Evolutionary conservation across 1,140 invertebrate genomes (phyloP), one percentile per base, ranked within the genome.

Genomic region (Eumaeus atala): DNA sequence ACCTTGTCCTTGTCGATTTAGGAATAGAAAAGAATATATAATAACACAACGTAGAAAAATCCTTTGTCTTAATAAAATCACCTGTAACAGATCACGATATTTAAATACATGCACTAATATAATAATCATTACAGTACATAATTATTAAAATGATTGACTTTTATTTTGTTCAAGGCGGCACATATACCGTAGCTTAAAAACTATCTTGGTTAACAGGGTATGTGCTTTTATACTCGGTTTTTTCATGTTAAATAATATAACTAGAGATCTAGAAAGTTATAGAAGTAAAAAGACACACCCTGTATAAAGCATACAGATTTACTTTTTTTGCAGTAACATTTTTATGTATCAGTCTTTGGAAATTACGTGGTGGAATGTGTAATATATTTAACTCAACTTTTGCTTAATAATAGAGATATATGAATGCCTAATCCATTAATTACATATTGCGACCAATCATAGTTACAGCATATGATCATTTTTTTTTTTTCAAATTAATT

Each of bases 321-420:
- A 34, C 28, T 16, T 48, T 49, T n/a, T 40, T 40, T 40, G 37
- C 36, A 52, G 42, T 51, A 51, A 58, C 61, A 70, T 58, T 64
- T 64, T 69, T 64, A 40, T 64, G 59, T 61, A 66, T 76, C 76
- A 79, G 76, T 79, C 76, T 79, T 79, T 77, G 74, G 74, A 76
- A 69, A 54, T 64, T 70, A 61, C 67, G 70, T 77, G 69, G 67
- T 68, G 70, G 69, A 74, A 74, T 70, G 67, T 67, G 55, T 59
- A 28, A 64, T 60, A 68, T 56, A 58, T 51, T 51, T 49, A 56
- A 62, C 61, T 58, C 63, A 66, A 71, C 59, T 14, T 44, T 44
- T 16, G 12, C 40, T 44, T 44, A 16, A 17, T 16, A 44, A 9
- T 28, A 59, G 61, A 58, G 44, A 18, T 12, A 16, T n/a, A 28